Evolutionary conservation across 1,140 invertebrate genomes (phyloP), one percentile per base, ranked within the genome.

Genomic region (Cotesia chilonis): DNA sequence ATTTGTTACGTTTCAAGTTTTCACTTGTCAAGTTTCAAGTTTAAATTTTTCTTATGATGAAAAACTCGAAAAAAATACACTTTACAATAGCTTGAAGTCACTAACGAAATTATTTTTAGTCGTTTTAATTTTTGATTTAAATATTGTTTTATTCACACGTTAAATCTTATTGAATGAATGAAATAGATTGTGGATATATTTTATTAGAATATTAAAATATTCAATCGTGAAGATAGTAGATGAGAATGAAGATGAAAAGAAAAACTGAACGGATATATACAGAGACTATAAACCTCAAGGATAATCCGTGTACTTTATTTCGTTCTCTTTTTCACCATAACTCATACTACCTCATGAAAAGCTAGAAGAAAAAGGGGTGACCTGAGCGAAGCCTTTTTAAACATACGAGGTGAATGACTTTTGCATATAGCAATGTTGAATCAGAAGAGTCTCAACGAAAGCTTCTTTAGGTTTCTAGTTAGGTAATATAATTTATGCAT

Each of bases 381-480:
- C 61, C 61, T 64, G n/a, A 64, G 61, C 7, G 64, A 66, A 66
- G 64, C 41, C 64, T 41, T 66, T 66, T 66, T 52, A 38, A 52
- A 37, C 17, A 28, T 28, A 20, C 7, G 14, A 66, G 41, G 64
- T 66, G 41, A 66, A 41, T 66, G 64, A 52, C 64, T 66, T 52
- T 66, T 47, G n/a, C 17, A 41, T 37, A 41, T 51, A 20, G 64
- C n/a, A 52, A 66, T 37, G 47, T 51, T n/a, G 41, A 66, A 66
- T 66, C 47, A 38, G 35, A 41, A 66, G 52, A 37, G 41, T 66
- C 17, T 66, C 17, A 20, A 17, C 7, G 37, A 51, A 66, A 66
- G 41, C 41, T 66, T 52, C 41, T 66, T 66, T 66, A 55, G 41
- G 41, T 47, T 47, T 47, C 5, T 47, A 47, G 41, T 6, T 47